Evolutionary conservation across 2,113 vertebrate genomes (phyloP).

Genomic region (Saccopteryx bilineata): DNA sequence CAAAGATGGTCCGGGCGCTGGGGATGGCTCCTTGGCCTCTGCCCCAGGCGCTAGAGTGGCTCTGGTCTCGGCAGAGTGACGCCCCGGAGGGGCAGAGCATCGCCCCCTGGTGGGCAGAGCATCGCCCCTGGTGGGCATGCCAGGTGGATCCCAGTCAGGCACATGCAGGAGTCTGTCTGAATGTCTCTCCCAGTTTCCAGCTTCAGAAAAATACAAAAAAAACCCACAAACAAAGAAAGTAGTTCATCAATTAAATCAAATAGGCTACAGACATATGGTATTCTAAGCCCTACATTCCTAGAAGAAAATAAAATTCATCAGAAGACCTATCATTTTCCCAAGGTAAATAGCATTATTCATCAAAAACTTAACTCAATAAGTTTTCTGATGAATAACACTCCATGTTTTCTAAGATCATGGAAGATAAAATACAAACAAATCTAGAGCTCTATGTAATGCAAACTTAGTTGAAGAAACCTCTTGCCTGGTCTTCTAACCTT

Average conservation of each 20-base stretch:
- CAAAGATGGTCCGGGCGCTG: too few species aligned
- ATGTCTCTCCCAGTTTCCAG: too few species aligned
- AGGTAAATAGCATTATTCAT: slow-evolving; percentile 1
- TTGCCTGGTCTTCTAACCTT: background rate
- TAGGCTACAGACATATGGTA: background rate
- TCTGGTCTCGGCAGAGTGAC: too few species aligned
- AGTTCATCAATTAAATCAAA: background rate
- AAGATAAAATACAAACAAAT: background rate
- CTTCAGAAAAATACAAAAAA: too few species aligned
- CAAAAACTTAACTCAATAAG: slow-evolving; percentile 20
- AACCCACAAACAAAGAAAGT: too few species aligned
- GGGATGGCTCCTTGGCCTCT: too few species aligned
- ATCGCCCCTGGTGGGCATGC: too few species aligned
- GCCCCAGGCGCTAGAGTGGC: too few species aligned
- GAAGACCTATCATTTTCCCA: background rate
- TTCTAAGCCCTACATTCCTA: background rate
- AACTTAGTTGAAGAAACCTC: background rate
- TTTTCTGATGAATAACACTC: slow-evolving; percentile 17
- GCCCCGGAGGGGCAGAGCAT: too few species aligned
- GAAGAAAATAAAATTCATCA: background rate
- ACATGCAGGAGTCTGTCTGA: too few species aligned
- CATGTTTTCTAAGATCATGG: background rate
- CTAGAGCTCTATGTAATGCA: background rate
- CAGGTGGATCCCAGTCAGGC: too few species aligned
- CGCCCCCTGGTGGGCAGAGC: too few species aligned